phyloP scores from a whole-genome alignment of 2,797 vertebrate genomes.

The Steatocranus sp. region DNA sequence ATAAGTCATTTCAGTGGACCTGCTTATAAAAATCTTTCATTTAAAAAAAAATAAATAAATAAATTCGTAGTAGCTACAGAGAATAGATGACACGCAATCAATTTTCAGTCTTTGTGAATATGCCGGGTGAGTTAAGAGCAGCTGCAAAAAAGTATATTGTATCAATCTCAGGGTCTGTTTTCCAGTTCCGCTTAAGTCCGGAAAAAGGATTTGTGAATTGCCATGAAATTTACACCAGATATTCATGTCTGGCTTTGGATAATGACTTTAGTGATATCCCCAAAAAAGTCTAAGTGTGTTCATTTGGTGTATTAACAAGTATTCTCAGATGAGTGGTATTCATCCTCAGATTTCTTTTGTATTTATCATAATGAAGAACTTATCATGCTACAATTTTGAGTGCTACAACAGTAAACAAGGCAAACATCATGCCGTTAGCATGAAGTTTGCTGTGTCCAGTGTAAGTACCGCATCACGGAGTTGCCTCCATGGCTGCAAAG shows the following conservation, averaged over 20 bases:
- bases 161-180: not conserved
- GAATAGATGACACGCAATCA: constrained; percentile 7
- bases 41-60: no score
- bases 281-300: not conserved
- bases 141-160: not conserved
- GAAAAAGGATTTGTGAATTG: not conserved
- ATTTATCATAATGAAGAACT: not conserved
- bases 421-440: not conserved
- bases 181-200: not conserved
- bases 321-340: not conserved
- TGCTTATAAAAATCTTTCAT: constrained; percentile 29
- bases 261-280: not conserved
- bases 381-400: not conserved
- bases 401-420: not conserved
- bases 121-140: not conserved
- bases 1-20: constrained; percentile 54
- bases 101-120: constrained; percentile 24
- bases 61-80: constrained; percentile 17
- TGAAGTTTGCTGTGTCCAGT: not conserved
- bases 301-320: not conserved
- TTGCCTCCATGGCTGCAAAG: not conserved
- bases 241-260: not conserved
- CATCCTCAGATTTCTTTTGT: not conserved
- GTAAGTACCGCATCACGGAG: not conserved
- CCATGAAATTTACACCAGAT: not conserved